These are phyloP conservation scores for Sebastolobus altivelis DNA, from an alignment of 2,797 vertebrate genomes.

Conservation along the genomic window DNA sequence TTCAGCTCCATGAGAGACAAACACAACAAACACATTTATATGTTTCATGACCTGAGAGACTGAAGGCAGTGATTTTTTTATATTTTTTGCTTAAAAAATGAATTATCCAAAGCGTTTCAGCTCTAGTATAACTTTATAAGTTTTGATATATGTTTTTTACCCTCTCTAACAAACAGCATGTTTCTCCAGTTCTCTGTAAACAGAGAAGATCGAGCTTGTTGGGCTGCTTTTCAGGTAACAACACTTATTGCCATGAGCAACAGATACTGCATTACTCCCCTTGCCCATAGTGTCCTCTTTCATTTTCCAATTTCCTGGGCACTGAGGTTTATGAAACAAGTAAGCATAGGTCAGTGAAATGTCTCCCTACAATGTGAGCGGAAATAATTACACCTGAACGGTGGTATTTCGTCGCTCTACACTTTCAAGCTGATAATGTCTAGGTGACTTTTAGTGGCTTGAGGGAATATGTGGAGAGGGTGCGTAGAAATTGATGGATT, in stretches of 20 bases:
- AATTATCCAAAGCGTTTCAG: neutral
- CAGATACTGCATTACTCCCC: neutral
- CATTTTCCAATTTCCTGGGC: constrained; percentile 60
- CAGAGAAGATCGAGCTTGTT: neutral
- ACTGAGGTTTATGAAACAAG: constrained; percentile 31
- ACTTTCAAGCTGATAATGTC: constrained; percentile 35
- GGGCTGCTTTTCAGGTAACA: neutral
- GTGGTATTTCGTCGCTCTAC: constrained; percentile 31
- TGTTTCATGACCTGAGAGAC: too few species aligned
- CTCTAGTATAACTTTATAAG: neutral
- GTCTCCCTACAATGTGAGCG: neutral
- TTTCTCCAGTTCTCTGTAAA: neutral
- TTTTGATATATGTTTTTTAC: neutral
- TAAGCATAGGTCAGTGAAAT: constrained; percentile 43
- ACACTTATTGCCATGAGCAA: neutral
- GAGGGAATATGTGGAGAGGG: constrained; percentile 2
- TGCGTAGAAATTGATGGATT: constrained; percentile 2
- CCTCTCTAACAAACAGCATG: neutral
- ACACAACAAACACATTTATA: too few species aligned
- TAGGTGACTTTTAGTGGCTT: constrained; percentile 16
- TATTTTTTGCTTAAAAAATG: neutral
- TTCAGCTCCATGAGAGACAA: neutral
- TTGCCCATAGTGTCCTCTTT: constrained; percentile 1
- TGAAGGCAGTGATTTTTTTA: too few species aligned
- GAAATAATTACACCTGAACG: constrained; percentile 21